Base-by-base conservation (phyloP, 2,888 invertebrate genomes). In the Drosophila quinaria region DNA sequence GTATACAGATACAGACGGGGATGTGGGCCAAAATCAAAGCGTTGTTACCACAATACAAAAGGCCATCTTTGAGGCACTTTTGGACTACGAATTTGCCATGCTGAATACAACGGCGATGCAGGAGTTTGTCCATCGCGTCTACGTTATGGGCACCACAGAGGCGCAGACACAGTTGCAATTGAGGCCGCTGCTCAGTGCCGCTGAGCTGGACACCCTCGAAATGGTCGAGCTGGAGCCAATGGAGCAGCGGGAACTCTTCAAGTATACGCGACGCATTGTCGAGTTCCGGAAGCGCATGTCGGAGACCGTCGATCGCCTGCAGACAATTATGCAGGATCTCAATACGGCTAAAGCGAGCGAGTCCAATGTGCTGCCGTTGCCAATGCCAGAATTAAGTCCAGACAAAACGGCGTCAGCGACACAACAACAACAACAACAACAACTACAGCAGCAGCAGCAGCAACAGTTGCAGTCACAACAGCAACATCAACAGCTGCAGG, bases 81-180 rank as follows among this genome's bases (percentile, higher is more conserved):
- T 69, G 1, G 69, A 76, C 1, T 88, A 86, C 11, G 69, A 74
- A 15, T 62, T 74, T 0, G 69, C 88, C 4, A 35, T 92, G 58
- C 64, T 78, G 0, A 91, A 91, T 49, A 90, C 85, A 2, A 91
- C 91, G 6, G 81, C 87, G 13, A 92, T 91, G 90, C 91, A 91
- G 71, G 70, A 77, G 47, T 91, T 91, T 31, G 59, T 91, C 4
- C 68, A 86, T 47, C 87, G 82, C 15, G 78, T 91, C 41, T 84
- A 90, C 10, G 49, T 75, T 0, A 78, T 75, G 67, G 90, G 91
- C 52, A 87, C 81, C 31, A 73, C 70, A 4, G 84, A 80, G n/a
- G 76, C 78, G 8, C 77, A 74, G 25, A 60, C 75, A 29, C 29
- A 29, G 2, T 59, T 68, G 35, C 73, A 49, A 5, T 79, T 79